phyloP scores from a whole-genome alignment of 2,113 vertebrate species.

The Sitta europaea region DNA sequence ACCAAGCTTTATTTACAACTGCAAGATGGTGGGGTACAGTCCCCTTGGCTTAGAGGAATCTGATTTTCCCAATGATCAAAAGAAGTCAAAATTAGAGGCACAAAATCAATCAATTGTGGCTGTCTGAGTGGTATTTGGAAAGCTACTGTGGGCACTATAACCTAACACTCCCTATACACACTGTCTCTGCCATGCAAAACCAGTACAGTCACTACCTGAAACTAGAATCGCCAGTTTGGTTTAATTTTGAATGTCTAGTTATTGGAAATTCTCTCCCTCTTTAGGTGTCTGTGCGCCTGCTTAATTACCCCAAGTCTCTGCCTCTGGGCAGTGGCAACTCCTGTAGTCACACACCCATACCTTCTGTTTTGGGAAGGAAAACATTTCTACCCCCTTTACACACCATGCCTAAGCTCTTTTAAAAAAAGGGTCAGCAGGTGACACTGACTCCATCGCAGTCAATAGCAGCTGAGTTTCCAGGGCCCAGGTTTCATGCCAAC shows the following conservation, averaged over 20 bases:
- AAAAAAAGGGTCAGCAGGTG: background rate
- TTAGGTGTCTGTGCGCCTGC: background rate
- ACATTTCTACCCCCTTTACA: background rate
- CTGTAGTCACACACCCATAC: background rate
- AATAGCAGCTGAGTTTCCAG: background rate
- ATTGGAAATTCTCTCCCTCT: constrained; percentile 30
- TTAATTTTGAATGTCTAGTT: background rate
- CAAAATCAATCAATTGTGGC: background rate
- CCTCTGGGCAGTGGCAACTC: background rate
- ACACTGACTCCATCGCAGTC: background rate
- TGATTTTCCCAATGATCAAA: background rate
- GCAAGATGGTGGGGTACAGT: background rate
- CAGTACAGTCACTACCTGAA: constrained; percentile 11
- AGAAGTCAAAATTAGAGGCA: background rate
- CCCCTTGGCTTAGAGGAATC: background rate
- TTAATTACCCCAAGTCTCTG: constrained; percentile 37
- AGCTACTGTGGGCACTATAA: background rate
- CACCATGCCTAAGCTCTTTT: background rate
- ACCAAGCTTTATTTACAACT: background rate
- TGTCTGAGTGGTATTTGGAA: background rate
- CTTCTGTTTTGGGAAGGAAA: background rate
- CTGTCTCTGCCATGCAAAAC: constrained; percentile 1
- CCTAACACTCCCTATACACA: background rate
- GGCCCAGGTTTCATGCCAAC: background rate
- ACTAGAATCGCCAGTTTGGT: constrained; percentile 44